phyloP scores from a whole-genome alignment of 2,888 invertebrate species.

The Herminia tarsipennalis region DNA sequence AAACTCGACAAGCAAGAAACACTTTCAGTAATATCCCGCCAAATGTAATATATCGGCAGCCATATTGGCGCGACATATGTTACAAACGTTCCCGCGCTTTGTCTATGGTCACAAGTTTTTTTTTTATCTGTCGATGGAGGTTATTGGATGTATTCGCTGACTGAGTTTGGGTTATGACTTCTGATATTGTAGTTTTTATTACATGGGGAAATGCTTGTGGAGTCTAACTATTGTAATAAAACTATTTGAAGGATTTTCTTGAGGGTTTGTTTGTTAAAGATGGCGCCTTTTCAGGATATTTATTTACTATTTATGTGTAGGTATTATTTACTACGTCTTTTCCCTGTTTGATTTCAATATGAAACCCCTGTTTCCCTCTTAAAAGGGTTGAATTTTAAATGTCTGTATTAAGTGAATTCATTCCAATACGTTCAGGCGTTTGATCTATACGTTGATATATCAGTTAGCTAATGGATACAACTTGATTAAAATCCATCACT shows the following conservation, averaged over 20 bases:
- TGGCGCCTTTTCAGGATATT: not conserved
- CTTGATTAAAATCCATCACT: no score
- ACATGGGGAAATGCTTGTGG: slow-evolving; percentile 2
- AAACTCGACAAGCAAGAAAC: slow-evolving; percentile 21
- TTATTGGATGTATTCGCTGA: slow-evolving; percentile 45
- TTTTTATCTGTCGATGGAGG: slow-evolving; percentile 42
- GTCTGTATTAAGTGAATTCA: no score
- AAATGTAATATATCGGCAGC: slow-evolving; percentile 44
- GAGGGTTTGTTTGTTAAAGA: not conserved
- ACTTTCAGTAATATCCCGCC: slow-evolving; percentile 39
- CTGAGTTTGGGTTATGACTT: slow-evolving; percentile 26
- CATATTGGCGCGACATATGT: slow-evolving; percentile 47
- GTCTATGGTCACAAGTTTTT: slow-evolving; percentile 54
- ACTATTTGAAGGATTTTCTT: not conserved
- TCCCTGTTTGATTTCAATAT: no score
- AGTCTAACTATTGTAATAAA: not conserved
- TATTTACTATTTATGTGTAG: no score
- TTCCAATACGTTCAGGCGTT: no score
- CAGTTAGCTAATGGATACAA: no score
- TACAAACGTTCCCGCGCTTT: slow-evolving; percentile 47
- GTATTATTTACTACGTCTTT: not conserved
- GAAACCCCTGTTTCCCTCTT: no score
- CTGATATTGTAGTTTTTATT: slow-evolving; percentile 44
- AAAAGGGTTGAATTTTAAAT: no score
- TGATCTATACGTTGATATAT: no score